Evolutionary conservation across 2,797 vertebrate genomes (phyloP).

Genomic region (Hemibagrus guttatus): DNA sequence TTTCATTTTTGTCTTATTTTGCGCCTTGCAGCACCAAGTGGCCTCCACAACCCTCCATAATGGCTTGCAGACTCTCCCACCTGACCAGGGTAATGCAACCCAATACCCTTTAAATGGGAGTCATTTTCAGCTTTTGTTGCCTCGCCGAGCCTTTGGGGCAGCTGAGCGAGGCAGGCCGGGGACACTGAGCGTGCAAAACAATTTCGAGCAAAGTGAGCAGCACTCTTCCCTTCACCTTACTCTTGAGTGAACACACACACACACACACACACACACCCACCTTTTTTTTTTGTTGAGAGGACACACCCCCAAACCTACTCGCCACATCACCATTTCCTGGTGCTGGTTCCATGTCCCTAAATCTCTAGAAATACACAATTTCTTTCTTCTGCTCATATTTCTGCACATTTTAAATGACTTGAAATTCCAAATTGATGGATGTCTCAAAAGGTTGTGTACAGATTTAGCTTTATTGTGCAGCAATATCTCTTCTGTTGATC

Average conservation of each 20-base stretch:
- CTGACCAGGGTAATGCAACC: conserved; percentile 65
- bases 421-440: not conserved
- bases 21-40: conserved; percentile 54
- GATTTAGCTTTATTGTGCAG: not conserved
- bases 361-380: not conserved
- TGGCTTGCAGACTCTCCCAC: conserved; percentile 63
- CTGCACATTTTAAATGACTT: not conserved
- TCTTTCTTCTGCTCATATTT: not conserved
- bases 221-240: conserved; percentile 46
- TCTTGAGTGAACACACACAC: conserved; percentile 44
- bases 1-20: conserved; percentile 56
- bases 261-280: not conserved
- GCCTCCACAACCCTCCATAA: conserved; percentile 58
- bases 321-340: not conserved
- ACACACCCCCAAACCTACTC: not conserved
- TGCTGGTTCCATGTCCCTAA: not conserved
- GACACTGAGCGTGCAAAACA: conserved; percentile 57
- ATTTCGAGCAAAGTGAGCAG: conserved; percentile 61
- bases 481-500: not conserved
- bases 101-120: conserved; percentile 68
- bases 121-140: conserved; percentile 69
- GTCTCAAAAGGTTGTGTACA: not conserved
- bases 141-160: conserved; percentile 70
- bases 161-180: conserved; percentile 55
- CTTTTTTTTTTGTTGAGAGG: not conserved